Evolutionary conservation across 2,113 vertebrate species (phyloP).

Genomic region (Leiothrix lutea): DNA sequence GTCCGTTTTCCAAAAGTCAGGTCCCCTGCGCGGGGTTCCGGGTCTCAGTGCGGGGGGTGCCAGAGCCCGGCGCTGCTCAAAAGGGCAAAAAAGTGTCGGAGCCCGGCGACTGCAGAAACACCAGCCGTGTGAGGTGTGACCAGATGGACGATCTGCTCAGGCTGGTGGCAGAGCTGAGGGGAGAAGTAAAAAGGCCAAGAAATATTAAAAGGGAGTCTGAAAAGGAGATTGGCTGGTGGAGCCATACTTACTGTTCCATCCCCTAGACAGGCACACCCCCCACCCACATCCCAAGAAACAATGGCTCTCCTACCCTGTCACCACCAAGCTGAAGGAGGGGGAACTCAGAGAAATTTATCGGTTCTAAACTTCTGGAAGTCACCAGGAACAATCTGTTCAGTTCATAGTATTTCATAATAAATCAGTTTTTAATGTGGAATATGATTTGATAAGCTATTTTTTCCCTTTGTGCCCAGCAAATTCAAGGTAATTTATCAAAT

Average conservation of each 20-base stretch:
- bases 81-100: neutral
- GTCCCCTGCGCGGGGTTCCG: accelerated
- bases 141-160: neutral
- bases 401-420: neutral
- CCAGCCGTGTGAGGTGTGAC: accelerated
- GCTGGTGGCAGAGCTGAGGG: neutral
- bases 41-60: accelerated
- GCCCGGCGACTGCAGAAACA: too few species aligned
- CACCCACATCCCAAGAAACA: neutral
- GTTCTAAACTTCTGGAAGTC: neutral
- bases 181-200: neutral
- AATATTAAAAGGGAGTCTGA: too few species aligned
- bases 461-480: neutral
- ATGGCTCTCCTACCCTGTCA: neutral
- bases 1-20: neutral
- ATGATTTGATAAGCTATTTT: neutral
- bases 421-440: neutral
- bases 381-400: neutral
- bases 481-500: neutral
- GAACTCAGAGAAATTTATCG: neutral
- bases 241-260: accelerated
- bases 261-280: too few species aligned
- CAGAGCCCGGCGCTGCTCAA: accelerated
- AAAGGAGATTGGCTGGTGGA: neutral
- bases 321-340: neutral